Base-by-base conservation (phyloP, 2,113 vertebrate genomes). In the Formicarius rufipectus region DNA sequence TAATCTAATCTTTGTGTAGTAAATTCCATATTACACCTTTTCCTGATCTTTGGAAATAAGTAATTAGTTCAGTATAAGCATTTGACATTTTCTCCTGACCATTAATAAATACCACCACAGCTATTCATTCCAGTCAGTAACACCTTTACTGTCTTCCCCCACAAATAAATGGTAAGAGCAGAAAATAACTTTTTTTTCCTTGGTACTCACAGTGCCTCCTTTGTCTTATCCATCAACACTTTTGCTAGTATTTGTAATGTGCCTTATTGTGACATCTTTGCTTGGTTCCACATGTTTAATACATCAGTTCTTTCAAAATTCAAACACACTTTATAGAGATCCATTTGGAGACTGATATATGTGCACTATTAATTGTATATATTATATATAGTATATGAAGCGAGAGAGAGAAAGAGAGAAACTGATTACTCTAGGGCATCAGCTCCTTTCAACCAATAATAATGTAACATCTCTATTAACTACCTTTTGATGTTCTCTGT, bases 391-490 rank as follows among this genome's bases (percentile, higher is more conserved):
- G 88, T 35, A 31, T 96, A 97, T 96, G 79, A 96, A 96, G 84
- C 68, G 64, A 96, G 79, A 89, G 68, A 91, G 71, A 66, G 79
- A 81, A 98, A 97, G 79, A 93, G 86, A 93, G 91, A 97, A 97
- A 96, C 91, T 97, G 97, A 97, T 97, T 97, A 97, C 87, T 96
- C 80, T 63, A 80, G 82, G 89, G 85, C 87, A 97, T 93, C 25
- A 5, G 78, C 56, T 93, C 76, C 96, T 97, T 98, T 97, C 95
- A 96, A 95, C 96, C 96, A 97, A 97, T 97, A 97, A 97, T 97
- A 98, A 97, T 97, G 97, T 97, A 96, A 96, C 93, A 60, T 97
- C 90, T 97, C 96, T 96, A 87, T 96, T 98, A 97, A 97, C 95
- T 96, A 96, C 86, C 79, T 97, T 90, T 97, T 95, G 87, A 96